Base-by-base conservation (phyloP, 2,113 vertebrate species). In the Charina bottae region DNA sequence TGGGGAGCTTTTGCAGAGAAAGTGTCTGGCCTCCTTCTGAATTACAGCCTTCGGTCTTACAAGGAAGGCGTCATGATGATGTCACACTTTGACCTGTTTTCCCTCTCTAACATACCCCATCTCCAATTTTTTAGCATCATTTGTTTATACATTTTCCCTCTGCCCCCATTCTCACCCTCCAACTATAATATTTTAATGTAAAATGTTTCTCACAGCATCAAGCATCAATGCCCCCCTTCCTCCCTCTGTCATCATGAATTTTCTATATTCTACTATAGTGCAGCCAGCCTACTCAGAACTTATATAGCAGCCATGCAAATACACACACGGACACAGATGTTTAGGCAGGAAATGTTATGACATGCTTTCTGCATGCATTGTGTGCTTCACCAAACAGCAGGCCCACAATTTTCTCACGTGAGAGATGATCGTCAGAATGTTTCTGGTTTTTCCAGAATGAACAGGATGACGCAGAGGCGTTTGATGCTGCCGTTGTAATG, bases 391-490 rank as follows among this genome's bases (percentile, higher is more conserved):
- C 0, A 3, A 59, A 86, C 54, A 87, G 59, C 13, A 7, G 0
- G 23, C 6, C 28, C 33, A 89, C 90, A 72, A 21, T 92, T 90
- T 59, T 23, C 55, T 33, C 90, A 0, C 0, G 0, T 28, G 58
- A 58, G 28, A 78, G 60, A 55, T 37, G 26, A 21, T 21, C 0
- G 0, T 0, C 87, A 60, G 87, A 7, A 0, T 60, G 53, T 84
- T 93, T 92, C 62, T 90, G 89, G 85, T 94, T 78, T 55, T 72
- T 96, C 90, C 93, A 83, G 83, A 93, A 42, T 0, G n/a, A 94
- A 3, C 68, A 83, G 33, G 90, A n/a, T 94, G 90, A 53, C 89
- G 72, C 59, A 89, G 26, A 92, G 93, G 33, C 91, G 93, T 93
- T 95, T 89, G 83, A 91, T 94, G 91, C 0, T 2, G 58, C 0